A percentile compares a stretch with the other conserved stretches of the same genome.
phyloP scores from a whole-genome alignment of 1,140 invertebrate species.

The Caenorhabditis remanei region DNA sequence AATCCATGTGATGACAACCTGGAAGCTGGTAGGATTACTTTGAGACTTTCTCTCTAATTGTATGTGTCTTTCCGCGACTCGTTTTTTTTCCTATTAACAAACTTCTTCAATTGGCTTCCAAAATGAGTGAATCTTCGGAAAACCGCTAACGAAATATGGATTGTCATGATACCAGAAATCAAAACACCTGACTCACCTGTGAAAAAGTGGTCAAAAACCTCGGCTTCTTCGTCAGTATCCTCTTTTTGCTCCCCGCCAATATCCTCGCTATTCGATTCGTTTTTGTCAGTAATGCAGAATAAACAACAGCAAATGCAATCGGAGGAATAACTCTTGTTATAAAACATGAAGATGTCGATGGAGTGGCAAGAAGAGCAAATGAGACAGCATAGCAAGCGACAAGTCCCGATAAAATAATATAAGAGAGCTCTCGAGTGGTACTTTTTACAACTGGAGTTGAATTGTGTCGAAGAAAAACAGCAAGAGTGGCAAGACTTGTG shows the following conservation, averaged over 20 bases:
- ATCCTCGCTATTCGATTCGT: slow-evolving; percentile 89
- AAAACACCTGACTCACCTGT: slow-evolving; percentile 79
- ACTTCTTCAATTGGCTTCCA: no score
- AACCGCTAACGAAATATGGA: no score
- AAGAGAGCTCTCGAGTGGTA: slow-evolving; percentile 83
- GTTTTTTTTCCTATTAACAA: no score
- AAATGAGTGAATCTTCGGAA: no score
- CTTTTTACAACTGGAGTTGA: slow-evolving; percentile 84
- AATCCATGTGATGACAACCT: slow-evolving; percentile 78
- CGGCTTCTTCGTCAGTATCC: slow-evolving; percentile 86
- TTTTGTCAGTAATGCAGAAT: slow-evolving; percentile 87
- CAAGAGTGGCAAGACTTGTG: slow-evolving; percentile 81
- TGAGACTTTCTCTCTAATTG: neutral
- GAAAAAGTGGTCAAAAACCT: slow-evolving; percentile 82
- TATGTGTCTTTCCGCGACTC: no score
- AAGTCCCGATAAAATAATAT: slow-evolving; percentile 83
- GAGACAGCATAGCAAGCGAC: slow-evolving; percentile 81
- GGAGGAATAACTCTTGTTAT: slow-evolving; percentile 72
- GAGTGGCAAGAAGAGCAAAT: slow-evolving; percentile 85
- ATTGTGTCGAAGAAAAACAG: slow-evolving; percentile 83
- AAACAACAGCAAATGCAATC: slow-evolving; percentile 87
- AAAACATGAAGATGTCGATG: slow-evolving; percentile 76
- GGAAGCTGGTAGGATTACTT: slow-evolving; percentile 50
- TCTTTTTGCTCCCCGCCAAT: slow-evolving; percentile 86
- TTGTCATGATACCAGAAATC: no score